Evolutionary conservation across 2,888 invertebrate genomes (phyloP).

Genomic region (Drosophila ustulata): DNA sequence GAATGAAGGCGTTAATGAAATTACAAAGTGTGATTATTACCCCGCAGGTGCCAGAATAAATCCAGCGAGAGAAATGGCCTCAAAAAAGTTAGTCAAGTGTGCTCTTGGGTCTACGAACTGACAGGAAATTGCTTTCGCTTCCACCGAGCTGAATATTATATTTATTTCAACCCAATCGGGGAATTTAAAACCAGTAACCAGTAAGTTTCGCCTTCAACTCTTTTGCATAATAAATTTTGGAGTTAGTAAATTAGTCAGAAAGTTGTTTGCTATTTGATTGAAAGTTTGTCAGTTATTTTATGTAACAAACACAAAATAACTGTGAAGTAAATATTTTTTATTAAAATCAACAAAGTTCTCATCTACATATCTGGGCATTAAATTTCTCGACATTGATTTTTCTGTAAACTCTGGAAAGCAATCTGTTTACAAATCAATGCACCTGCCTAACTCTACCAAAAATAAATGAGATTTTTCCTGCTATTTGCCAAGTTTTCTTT

Average conservation of each 20-base stretch:
- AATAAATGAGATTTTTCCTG: conserved; percentile 12
- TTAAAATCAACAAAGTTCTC: background rate
- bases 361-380: background rate
- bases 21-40: conserved; percentile 65
- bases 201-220: background rate
- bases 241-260: too few species aligned
- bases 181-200: background rate
- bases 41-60: conserved; percentile 36
- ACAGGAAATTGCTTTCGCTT: conserved; percentile 19
- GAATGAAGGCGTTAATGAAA: conserved; percentile 64
- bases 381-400: background rate
- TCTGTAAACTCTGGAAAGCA: background rate
- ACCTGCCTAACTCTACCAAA: conserved; percentile 3
- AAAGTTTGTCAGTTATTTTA: background rate
- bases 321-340: too few species aligned
- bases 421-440: background rate
- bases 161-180: background rate
- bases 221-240: background rate
- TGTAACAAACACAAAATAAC: too few species aligned
- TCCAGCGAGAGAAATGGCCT: conserved; percentile 25
- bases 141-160: background rate
- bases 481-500: conserved; percentile 6
- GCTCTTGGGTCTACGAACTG: conserved; percentile 15
- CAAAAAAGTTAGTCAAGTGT: conserved; percentile 29
- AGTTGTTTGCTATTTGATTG: too few species aligned